phyloP scores from a whole-genome alignment of 2,113 vertebrate genomes.

The Pachyramphus minor region DNA sequence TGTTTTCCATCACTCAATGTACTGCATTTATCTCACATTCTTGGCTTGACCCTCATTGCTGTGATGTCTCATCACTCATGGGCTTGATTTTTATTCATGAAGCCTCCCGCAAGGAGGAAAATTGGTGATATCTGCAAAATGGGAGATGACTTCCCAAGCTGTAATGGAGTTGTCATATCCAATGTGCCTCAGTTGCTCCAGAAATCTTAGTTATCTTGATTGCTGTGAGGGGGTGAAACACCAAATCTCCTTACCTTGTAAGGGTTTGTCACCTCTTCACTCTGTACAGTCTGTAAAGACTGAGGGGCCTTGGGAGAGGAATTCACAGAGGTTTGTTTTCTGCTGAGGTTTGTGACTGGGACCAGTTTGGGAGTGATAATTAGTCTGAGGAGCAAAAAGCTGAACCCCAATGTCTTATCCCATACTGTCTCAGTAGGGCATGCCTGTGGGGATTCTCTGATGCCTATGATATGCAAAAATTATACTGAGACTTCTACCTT shows the following conservation, averaged over 20 bases:
- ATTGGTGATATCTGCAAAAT: not conserved
- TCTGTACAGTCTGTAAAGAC: not conserved
- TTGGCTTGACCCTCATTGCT: not conserved
- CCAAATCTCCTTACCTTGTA: fast-evolving
- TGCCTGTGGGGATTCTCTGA: not conserved
- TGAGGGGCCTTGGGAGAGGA: not conserved
- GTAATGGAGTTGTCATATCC: not conserved
- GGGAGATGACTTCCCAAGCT: not conserved
- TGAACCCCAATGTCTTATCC: not conserved
- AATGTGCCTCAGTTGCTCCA: fast-evolving
- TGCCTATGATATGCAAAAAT: not conserved
- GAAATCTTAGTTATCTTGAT: no score
- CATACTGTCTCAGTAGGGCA: fast-evolving
- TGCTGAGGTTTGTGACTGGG: not conserved
- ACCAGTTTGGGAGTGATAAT: not conserved
- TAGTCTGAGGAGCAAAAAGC: not conserved
- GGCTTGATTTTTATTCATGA: not conserved
- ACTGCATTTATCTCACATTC: not conserved
- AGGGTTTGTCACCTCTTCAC: not conserved
- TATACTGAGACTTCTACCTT: not conserved
- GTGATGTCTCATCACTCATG: not conserved
- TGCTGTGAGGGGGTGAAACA: not conserved
- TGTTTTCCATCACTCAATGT: not conserved
- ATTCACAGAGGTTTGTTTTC: not conserved
- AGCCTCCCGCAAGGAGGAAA: not conserved